These are phyloP conservation scores for Incurvaria masculella DNA, from an alignment of 2,888 invertebrate species.

Conservation along the genomic window DNA sequence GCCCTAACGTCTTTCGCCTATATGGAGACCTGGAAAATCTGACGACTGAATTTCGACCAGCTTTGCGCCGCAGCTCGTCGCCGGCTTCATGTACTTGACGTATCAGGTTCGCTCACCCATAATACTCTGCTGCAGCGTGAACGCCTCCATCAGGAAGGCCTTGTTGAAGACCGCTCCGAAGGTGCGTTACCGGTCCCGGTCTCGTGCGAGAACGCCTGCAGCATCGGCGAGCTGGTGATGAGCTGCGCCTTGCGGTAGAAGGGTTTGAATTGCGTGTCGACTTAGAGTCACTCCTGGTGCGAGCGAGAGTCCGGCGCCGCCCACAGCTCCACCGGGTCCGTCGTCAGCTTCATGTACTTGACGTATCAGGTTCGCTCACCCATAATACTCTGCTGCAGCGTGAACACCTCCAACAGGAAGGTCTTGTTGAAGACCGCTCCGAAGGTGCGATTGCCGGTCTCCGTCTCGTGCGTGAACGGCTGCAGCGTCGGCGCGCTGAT, in stretches of 20 bases:
- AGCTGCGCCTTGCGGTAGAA: constrained; percentile 91
- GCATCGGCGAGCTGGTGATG: constrained; percentile 75
- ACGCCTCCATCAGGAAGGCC: constrained; percentile 71
- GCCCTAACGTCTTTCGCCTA: too few relatives aligned
- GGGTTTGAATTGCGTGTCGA: constrained; percentile 90
- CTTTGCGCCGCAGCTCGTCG: too few relatives aligned
- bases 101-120: constrained; percentile 49
- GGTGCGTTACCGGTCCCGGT: constrained; percentile 55
- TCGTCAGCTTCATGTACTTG: constrained; percentile 62
- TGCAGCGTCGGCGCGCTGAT: constrained; percentile 71
- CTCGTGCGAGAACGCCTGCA: constrained; percentile 65
- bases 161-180: constrained; percentile 88
- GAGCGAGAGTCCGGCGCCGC: constrained; percentile 86
- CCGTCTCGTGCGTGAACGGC: constrained; percentile 67
- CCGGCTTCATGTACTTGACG: constrained; percentile 52
- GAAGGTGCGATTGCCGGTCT: constrained; percentile 62
- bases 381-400: constrained; percentile 71
- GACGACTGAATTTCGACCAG: too few relatives aligned
- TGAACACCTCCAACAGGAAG: constrained; percentile 70
- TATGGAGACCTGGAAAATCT: too few relatives aligned
- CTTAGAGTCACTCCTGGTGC: constrained; percentile 85
- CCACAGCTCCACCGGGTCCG: constrained; percentile 97
- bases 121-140: constrained; percentile 69
- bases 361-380: constrained; percentile 31
- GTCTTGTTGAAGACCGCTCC: constrained; percentile 84